Percentiles rank a stretch among this genome's conserved stretches.
Conservation (phyloP, 2,888 invertebrate species). For the Alentia gelatinosa region DNA sequence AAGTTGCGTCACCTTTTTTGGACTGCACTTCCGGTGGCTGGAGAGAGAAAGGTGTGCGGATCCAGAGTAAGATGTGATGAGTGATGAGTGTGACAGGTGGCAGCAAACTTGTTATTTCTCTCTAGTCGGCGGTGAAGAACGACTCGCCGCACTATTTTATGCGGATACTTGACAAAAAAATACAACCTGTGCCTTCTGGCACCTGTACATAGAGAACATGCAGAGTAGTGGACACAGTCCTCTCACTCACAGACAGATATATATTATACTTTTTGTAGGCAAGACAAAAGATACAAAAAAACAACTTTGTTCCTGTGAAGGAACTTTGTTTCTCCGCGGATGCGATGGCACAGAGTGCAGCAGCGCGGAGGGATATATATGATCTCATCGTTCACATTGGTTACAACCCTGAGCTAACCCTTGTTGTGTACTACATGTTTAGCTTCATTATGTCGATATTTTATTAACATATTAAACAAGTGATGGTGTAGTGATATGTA, state of each 20-base stretch:
- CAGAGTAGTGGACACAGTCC: neutral
- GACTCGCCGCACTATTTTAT: neutral
- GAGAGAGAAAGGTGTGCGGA: neutral
- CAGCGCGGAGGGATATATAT: constrained; percentile 28
- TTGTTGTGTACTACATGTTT: neutral
- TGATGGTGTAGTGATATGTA: constrained; percentile 53
- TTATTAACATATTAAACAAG: constrained; percentile 5
- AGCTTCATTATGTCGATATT: constrained; percentile 16
- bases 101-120: constrained; percentile 34
- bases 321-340: constrained; percentile 35
- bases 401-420: neutral
- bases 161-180: constrained; percentile 28
- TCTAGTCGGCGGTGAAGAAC: neutral
- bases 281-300: neutral
- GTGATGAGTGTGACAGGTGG: neutral
- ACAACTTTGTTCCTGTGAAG: neutral
- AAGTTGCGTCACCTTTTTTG: neutral
- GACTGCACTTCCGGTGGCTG: neutral
- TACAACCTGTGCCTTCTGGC: constrained; percentile 32
- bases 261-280: constrained; percentile 19
- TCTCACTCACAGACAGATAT: neutral
- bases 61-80: neutral
- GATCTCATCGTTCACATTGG: constrained; percentile 36
- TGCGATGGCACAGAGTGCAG: constrained; percentile 37
- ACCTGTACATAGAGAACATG: constrained; percentile 9